Evolutionary conservation across 2,113 vertebrate species (phyloP), one percentile per base, ranked within the genome.

Genomic region (Percina caprodes): DNA sequence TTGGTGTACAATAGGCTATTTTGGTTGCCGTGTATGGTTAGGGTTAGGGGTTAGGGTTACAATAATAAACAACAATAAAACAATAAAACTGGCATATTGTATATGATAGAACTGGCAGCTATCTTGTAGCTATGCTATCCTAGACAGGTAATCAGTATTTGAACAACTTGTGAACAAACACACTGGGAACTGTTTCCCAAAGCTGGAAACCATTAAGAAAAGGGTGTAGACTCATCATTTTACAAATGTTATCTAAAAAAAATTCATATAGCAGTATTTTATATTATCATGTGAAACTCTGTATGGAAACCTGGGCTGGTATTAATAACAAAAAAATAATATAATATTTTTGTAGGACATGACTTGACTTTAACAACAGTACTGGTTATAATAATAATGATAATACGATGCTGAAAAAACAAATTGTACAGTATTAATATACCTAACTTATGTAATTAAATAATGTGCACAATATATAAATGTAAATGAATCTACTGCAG

Each of bases 11-110:
- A 60, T 39, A 26, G 3, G 24, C 7, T 46, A 35, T 55, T 68
- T 48, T 71, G 18, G 18, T 49, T 76, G 24, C 82, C 62, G 39
- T 46, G 78, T 33, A 19, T 76, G n/a, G n/a, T n/a, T n/a, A n/a
- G n/a, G n/a, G n/a, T n/a, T n/a, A n/a, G n/a, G n/a, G n/a, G n/a
- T n/a, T n/a, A n/a, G n/a, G n/a, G n/a, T n/a, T n/a, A n/a, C n/a
- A n/a, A n/a, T n/a, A n/a, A n/a, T n/a, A n/a, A n/a, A n/a, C n/a
- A n/a, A n/a, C n/a, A n/a, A n/a, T n/a, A n/a, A n/a, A 74, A 86
- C 13, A n/a, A 5, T 26, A 10, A 49, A 86, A 54, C 66, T 42
- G 39, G 10, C 10, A 42, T 42, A 42, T 42, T 42, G 39, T 42
- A 42, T 42, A 11, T 42, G 39, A 42, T 42, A 63, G 45, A 69